Evolutionary conservation across 1,140 invertebrate species (phyloP).

Genomic region (Sminthurides bifidus): DNA sequence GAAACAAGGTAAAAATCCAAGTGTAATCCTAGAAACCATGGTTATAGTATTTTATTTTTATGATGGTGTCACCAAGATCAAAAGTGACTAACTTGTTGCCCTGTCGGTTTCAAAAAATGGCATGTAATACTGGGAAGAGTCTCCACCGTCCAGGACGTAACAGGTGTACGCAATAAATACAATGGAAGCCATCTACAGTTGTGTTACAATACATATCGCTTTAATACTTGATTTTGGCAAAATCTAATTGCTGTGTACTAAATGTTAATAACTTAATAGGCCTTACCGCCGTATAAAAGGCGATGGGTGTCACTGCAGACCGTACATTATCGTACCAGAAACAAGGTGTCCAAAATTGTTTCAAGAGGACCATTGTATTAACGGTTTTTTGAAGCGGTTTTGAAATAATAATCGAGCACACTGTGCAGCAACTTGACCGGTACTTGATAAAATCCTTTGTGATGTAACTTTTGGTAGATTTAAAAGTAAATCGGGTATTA

Average conservation of each 20-base stretch:
- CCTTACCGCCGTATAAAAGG: slow-evolving; percentile 56
- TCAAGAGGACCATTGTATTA: slow-evolving; percentile 56
- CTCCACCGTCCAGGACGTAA: slow-evolving; percentile 68
- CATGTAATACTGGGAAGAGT: slow-evolving; percentile 72
- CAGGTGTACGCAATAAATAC: slow-evolving; percentile 57
- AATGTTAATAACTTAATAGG: not conserved
- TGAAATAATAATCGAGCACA: no score
- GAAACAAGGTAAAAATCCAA: not conserved
- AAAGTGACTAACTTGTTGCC: not conserved
- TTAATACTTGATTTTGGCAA: no score
- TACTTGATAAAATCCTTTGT: no score
- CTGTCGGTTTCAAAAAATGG: slow-evolving; percentile 73
- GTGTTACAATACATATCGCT: no score
- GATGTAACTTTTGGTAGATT: no score
- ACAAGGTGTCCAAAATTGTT: slow-evolving; percentile 74
- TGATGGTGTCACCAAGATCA: slow-evolving; percentile 5
- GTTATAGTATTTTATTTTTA: not conserved
- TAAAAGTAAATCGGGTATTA: no score
- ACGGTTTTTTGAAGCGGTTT: no score
- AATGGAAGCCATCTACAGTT: slow-evolving; percentile 56
- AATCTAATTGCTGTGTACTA: no score
- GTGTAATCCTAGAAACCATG: not conserved
- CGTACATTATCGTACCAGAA: slow-evolving; percentile 69
- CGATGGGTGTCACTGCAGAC: slow-evolving; percentile 59
- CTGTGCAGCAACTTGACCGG: no score